These are phyloP conservation scores for Corythornis leucogaster DNA, from an alignment of 2,797 vertebrate genomes.

Conservation along the genomic window DNA sequence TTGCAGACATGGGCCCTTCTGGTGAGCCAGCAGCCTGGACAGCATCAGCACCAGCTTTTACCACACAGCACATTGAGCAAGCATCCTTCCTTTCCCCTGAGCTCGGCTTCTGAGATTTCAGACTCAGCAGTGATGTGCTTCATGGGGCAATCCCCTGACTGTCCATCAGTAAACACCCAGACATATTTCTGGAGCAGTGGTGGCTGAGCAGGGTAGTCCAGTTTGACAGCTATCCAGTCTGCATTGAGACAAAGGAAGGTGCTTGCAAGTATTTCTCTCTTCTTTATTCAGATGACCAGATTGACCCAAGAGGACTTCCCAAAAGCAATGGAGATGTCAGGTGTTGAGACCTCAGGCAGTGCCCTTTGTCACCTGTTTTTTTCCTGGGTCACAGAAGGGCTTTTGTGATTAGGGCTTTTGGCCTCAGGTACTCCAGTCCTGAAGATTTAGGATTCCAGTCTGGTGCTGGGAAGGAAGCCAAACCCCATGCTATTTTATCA, in stretches of 20 bases:
- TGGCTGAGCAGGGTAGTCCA: not conserved
- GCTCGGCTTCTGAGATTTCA: not conserved
- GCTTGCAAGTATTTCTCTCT: not conserved
- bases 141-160: not conserved
- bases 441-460: not conserved
- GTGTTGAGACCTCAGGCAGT: not conserved
- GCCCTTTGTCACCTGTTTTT: not conserved
- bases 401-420: not conserved
- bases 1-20: not conserved
- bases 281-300: not conserved
- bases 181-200: fast-evolving
- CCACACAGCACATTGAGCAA: fast-evolving
- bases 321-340: not conserved
- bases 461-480: not conserved
- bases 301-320: not conserved
- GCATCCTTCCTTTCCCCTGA: not conserved
- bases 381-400: not conserved
- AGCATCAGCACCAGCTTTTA: not conserved
- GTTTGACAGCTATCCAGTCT: not conserved
- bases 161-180: not conserved
- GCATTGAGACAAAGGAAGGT: not conserved
- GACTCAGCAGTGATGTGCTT: not conserved
- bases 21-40: not conserved
- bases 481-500: not conserved
- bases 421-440: not conserved